Evolutionary conservation across 2,888 invertebrate genomes (phyloP).

Genomic region (Rutpela maculata): DNA sequence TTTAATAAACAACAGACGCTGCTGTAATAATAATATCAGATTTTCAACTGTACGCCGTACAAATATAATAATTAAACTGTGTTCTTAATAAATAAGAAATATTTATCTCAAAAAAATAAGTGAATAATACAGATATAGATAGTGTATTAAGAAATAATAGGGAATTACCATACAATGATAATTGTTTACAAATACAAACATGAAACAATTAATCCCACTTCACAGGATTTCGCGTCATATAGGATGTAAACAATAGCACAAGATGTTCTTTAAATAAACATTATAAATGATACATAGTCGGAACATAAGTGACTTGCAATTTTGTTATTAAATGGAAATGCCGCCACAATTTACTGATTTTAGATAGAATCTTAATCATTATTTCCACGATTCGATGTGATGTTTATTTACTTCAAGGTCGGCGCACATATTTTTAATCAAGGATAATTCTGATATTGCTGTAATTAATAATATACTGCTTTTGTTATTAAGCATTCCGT

Average conservation of each 20-base stretch:
- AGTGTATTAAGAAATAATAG: background rate
- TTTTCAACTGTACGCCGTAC: no score
- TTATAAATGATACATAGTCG: background rate
- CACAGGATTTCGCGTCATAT: background rate
- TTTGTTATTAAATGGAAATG: background rate
- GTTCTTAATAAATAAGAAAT: background rate
- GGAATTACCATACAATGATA: background rate
- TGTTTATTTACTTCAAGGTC: slow-evolving; percentile 7
- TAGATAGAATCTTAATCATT: background rate
- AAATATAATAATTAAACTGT: no score
- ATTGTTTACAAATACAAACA: background rate
- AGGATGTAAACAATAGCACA: slow-evolving; percentile 3
- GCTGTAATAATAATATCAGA: no score
- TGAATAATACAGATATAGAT: background rate
- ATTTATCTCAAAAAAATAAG: background rate
- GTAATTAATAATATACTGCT: background rate
- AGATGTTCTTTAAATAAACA: background rate
- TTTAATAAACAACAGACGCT: no score
- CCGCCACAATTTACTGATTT: background rate
- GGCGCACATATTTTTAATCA: background rate
- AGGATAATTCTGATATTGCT: background rate
- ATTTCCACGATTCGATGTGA: background rate
- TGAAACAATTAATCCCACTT: background rate
- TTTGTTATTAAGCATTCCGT: background rate
- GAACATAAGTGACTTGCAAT: background rate